A percentile compares a stretch with the other conserved stretches of the same genome.
Evolutionary conservation across 1,140 invertebrate genomes (phyloP).

Genomic region (Choristoneura fumiferana): DNA sequence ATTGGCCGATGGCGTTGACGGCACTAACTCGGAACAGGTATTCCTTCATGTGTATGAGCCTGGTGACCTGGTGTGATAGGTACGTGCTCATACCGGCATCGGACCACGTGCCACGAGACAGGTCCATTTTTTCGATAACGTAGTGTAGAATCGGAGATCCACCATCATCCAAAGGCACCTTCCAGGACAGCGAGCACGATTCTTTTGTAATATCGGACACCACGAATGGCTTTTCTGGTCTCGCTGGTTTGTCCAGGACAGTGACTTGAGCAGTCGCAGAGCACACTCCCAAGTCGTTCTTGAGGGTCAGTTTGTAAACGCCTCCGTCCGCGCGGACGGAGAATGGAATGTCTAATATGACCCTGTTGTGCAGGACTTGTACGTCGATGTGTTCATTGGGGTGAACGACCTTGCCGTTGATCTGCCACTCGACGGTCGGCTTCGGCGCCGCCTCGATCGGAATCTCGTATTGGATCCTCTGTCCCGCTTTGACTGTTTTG

Average conservation of each 20-base stretch:
- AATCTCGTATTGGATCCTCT: conserved; percentile 92
- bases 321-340: conserved; percentile 90
- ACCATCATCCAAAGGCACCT: conserved; percentile 91
- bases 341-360: conserved; percentile 92
- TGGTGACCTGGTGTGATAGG: conserved; percentile 89
- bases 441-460: conserved; percentile 92
- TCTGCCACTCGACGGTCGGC: conserved; percentile 92
- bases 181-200: conserved; percentile 91
- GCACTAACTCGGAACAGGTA: conserved; percentile 95
- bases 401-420: conserved; percentile 88
- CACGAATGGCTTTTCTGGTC: conserved; percentile 91
- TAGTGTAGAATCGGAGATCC: conserved; percentile 97
- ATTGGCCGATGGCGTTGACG: conserved; percentile 97
- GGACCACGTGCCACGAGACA: conserved; percentile 95
- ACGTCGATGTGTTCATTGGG: conserved; percentile 85
- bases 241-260: conserved; percentile 92
- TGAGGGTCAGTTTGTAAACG: conserved; percentile 90
- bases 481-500: conserved; percentile 92
- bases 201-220: conserved; percentile 94
- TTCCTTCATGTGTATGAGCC: conserved; percentile 95
- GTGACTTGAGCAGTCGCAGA: conserved; percentile 92
- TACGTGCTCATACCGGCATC: conserved; percentile 93
- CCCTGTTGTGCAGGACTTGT: conserved; percentile 85
- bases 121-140: conserved; percentile 98
- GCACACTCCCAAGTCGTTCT: conserved; percentile 90